Evolutionary conservation across 1,140 invertebrate species (phyloP).

Genomic region (Scaptomyza hsui): DNA sequence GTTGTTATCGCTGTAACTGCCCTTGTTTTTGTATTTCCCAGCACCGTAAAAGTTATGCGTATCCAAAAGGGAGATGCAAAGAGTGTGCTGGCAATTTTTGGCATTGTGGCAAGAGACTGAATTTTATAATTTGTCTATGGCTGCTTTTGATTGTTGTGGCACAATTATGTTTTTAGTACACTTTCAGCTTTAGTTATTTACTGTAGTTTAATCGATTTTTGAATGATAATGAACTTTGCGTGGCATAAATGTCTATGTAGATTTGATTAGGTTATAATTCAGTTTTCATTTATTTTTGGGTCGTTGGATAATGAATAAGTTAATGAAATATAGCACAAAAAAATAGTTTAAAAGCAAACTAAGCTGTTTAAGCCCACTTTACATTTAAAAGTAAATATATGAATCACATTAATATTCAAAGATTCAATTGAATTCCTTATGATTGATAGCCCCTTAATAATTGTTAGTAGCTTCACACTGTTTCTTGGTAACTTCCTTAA

Average conservation of each 20-base stretch:
- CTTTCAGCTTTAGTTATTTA: slow-evolving; percentile 53
- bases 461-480: neutral
- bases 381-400: too few species aligned
- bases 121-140: slow-evolving; percentile 67
- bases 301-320: too few species aligned
- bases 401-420: too few species aligned
- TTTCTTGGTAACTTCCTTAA: slow-evolving; percentile 19
- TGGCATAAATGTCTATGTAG: neutral
- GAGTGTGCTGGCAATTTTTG: slow-evolving; percentile 19
- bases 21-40: slow-evolving; percentile 45
- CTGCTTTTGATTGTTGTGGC: slow-evolving; percentile 53
- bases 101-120: slow-evolving; percentile 44
- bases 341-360: too few species aligned
- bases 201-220: slow-evolving; percentile 10
- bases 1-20: slow-evolving; percentile 47
- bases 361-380: too few species aligned
- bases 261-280: neutral
- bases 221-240: neutral
- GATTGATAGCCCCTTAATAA: neutral
- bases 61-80: slow-evolving; percentile 44
- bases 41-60: slow-evolving; percentile 51
- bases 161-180: slow-evolving; percentile 67
- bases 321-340: too few species aligned
- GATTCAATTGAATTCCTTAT: neutral
- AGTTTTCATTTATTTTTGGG: too few species aligned